A percentile compares a stretch with the other conserved stretches of the same genome.
phyloP scores from a whole-genome alignment of 2,797 vertebrate species.

The Peromyscus nudipes region DNA sequence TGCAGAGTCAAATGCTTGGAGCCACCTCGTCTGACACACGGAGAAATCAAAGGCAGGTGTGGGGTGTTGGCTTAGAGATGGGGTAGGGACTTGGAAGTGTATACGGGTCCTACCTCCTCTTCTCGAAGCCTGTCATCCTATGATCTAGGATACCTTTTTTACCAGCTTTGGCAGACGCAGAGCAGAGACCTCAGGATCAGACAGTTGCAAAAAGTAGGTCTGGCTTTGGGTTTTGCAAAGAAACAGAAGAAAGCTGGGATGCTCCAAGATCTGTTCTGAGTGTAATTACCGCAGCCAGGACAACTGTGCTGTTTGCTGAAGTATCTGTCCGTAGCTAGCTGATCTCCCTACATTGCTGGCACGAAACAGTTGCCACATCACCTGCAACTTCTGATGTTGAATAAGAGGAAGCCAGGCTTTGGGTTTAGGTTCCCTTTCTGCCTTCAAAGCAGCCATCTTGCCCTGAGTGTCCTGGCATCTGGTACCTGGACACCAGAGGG shows the following conservation, averaged over 20 bases:
- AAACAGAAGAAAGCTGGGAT: neutral
- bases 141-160: neutral
- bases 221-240: neutral
- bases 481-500: slow-evolving; percentile 77
- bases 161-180: neutral
- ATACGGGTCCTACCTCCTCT: neutral
- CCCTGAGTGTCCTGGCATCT: neutral
- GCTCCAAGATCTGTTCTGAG: neutral
- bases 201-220: neutral
- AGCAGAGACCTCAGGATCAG: neutral
- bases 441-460: neutral
- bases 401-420: neutral
- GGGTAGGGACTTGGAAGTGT: neutral
- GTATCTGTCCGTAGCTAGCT: neutral
- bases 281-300: neutral
- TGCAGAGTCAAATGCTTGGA: neutral
- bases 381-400: fast-evolving
- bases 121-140: neutral
- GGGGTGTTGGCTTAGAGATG: too few species aligned
- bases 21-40: neutral
- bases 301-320: neutral
- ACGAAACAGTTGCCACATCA: fast-evolving
- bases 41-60: neutral
- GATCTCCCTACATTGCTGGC: fast-evolving
- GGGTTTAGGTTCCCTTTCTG: neutral